A percentile compares a stretch with the other conserved stretches of the same genome.
These are phyloP conservation scores for Crossocerus cetratus DNA, from an alignment of 2,888 invertebrate genomes.

Conservation along the genomic window DNA sequence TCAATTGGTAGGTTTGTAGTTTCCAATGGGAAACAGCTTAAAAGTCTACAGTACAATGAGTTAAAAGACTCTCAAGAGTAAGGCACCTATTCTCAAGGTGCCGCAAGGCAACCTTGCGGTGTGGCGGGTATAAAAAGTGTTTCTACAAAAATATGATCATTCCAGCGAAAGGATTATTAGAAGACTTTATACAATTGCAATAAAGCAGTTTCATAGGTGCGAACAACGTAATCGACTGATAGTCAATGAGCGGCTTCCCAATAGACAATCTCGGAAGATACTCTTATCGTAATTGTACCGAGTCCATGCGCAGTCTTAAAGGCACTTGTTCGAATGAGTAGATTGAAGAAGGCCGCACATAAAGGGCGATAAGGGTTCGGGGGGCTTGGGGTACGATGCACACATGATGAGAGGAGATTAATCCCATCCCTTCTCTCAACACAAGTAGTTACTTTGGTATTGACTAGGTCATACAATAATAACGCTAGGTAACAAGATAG, in stretches of 20 bases:
- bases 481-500: slow-evolving; percentile 61
- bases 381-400: slow-evolving; percentile 39
- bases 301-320: slow-evolving; percentile 36
- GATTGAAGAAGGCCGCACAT: slow-evolving; percentile 24
- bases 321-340: slow-evolving; percentile 35
- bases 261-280: slow-evolving; percentile 25
- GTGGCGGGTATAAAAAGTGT: background rate
- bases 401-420: slow-evolving; percentile 46
- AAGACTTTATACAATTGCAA: too few relatives aligned
- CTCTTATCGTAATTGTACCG: slow-evolving; percentile 38
- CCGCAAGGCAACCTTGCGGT: background rate
- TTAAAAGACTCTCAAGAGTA: background rate
- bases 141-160: background rate
- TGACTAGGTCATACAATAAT: slow-evolving; percentile 74
- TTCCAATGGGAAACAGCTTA: background rate
- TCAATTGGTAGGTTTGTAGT: background rate
- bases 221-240: too few relatives aligned
- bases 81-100: background rate
- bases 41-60: background rate
- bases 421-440: slow-evolving; percentile 51
- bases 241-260: background rate
- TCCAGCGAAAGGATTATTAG: background rate
- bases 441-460: slow-evolving; percentile 76
- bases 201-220: too few relatives aligned
- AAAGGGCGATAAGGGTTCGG: background rate